Base-by-base conservation (phyloP, 37 sponge, comb jelly and placozoan genomes). In the Cladorhizidae sp. region DNA sequence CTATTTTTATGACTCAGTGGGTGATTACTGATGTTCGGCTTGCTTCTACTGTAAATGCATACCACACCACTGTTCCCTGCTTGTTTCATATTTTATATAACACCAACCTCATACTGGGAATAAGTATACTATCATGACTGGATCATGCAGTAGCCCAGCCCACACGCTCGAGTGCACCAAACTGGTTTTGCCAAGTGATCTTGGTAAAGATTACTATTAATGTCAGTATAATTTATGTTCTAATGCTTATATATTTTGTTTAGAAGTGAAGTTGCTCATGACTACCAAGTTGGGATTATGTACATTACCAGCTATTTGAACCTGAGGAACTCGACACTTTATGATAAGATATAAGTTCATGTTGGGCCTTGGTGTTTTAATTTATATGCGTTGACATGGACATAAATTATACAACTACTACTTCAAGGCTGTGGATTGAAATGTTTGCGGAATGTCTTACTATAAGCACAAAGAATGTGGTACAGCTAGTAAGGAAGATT, bases 11-110 rank as follows among this genome's bases (percentile, higher is more conserved):
- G 28, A 29, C 8, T 18, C 45, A 64, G 51, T 63, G 78, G 65
- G 78, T 77, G 14, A 77, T 77, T 14, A 77, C 65, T 17, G 65
- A 77, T 77, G 78, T 64, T 43, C 23, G 78, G 32, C 78, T 63
- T 64, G 78, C 61, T 64, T 77, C 78, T 1, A 77, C 78, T 42
- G 31, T 25, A 0, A 77, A 77, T 40, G 64, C 65, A 12, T 77
- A 77, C 17, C 64, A 77, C 38, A 57, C 65, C 42, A 77, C 65
- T 11, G 78, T 77, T 42, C 78, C 78, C 40, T 77, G 78, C 63
- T 31, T 77, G 35, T 64, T 21, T 12, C 33, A 15, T 17, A 37
- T 9, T 45, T 18, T 43, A 11, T 77, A 2, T 39, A 79, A 69
- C 36, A 79, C 80, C 17, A 67, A 39, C 11, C 67, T 31, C 22